Evolutionary conservation across 2,113 vertebrate species (phyloP), one percentile per base, ranked within the genome.

Genomic region (Pterocles gutturalis): DNA sequence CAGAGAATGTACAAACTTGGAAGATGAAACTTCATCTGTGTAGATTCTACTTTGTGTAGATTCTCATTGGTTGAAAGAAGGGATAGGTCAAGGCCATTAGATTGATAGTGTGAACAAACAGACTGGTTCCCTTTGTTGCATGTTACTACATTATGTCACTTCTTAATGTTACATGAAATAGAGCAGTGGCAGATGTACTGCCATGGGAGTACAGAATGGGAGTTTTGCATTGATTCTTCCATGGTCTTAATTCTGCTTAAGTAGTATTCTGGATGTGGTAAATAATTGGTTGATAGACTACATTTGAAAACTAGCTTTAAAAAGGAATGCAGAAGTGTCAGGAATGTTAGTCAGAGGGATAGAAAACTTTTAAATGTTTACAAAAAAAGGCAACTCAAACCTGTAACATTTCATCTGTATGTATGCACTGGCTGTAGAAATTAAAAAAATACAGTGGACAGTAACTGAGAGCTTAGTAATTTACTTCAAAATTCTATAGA

Each of bases 311-410:
- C 34, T 18, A 49, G 5, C 36, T 73, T 75, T 67, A 38, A 76
- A 81, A 87, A 49, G 25, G 26, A 81, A 28, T 49, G 31, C 24
- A 48, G 64, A 60, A 65, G n/a, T 28, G 7, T 17, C 8, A 31
- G 5, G 41, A 67, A 14, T 61, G 13, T 71, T 73, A 65, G 8
- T 83, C 38, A 46, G 26, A n/a, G 38, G 29, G 29, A 38, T 51
- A 62, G 18, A 38, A 60, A 69, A 16, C 2, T 11, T 92, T 33
- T 57, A n/a, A 15, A 46, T 29, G 34, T 65, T 87, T 55, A 48
- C 0, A 0, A 17, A 28, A 43, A 57, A n/a, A 66, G 29, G 11
- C 14, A n/a, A 2, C 14, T 28, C 25, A 48, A 57, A 61, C 10
- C 13, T 31, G 17, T 57, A 38, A 36, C 5, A 11, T 60, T 31